These are phyloP conservation scores for Strigamia crassipes DNA, from an alignment of 2,888 invertebrate species.

Conservation along the genomic window DNA sequence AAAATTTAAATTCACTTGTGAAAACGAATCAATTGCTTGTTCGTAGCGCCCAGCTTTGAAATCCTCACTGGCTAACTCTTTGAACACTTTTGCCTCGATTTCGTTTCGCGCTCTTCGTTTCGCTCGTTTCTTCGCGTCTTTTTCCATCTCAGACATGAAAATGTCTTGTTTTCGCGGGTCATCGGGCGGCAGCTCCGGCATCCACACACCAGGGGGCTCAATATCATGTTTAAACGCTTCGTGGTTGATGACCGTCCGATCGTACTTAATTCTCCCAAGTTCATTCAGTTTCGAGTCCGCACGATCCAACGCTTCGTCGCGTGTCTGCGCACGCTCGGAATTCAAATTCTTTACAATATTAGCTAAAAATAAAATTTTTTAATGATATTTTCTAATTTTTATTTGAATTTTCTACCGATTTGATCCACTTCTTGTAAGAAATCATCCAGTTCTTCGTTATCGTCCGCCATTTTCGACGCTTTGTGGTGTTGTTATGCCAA, in stretches of 20 bases:
- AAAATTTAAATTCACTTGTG: background rate
- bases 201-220: background rate
- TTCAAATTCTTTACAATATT: background rate
- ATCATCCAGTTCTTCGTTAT: background rate
- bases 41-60: background rate
- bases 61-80: background rate
- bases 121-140: background rate
- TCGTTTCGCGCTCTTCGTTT: background rate
- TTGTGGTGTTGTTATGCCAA: background rate
- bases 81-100: background rate
- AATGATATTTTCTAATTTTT: no score
- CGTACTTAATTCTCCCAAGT: background rate
- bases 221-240: background rate
- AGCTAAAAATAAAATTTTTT: background rate
- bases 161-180: background rate
- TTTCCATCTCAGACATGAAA: background rate
- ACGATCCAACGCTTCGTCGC: background rate
- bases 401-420: background rate
- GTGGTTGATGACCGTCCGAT: background rate
- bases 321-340: background rate
- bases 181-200: background rate
- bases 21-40: background rate
- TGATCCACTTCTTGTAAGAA: background rate
- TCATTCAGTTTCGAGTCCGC: background rate
- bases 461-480: background rate